Conservation (phyloP, 1,140 invertebrate species). For the Zaprionus ornatus region DNA sequence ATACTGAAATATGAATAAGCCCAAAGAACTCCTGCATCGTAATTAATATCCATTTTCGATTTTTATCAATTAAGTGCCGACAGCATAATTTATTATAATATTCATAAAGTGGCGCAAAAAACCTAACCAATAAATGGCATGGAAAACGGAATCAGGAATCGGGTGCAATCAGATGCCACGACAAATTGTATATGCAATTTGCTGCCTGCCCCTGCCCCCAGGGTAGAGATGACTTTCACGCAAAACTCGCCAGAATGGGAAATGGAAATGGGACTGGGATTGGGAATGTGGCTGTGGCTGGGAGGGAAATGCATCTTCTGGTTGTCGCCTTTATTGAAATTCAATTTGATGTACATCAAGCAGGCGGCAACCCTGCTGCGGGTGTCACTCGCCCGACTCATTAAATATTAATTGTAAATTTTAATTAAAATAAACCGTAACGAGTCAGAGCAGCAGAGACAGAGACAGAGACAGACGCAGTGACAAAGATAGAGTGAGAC, state of each 20-base stretch:
- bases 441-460: conserved; percentile 33
- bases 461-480: background rate
- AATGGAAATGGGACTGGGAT: background rate
- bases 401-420: conserved; percentile 83
- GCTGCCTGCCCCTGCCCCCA: background rate
- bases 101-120: conserved; percentile 6
- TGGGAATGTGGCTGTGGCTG: background rate
- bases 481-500: background rate
- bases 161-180: conserved; percentile 15
- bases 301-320: conserved; percentile 11
- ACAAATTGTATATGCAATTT: conserved; percentile 56
- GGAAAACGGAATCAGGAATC: conserved; percentile 16
- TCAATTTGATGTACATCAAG: conserved; percentile 68
- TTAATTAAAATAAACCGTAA: conserved; percentile 81
- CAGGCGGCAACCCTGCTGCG: conserved; percentile 19
- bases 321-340: conserved; percentile 46
- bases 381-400: conserved; percentile 68
- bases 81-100: conserved; percentile 39
- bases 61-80: conserved; percentile 60
- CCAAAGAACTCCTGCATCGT: background rate
- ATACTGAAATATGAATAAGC: background rate
- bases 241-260: conserved; percentile 54
- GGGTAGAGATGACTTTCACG: conserved; percentile 57
- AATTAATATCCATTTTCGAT: conserved; percentile 31
- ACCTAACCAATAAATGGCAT: conserved; percentile 21